A percentile compares a stretch with the other conserved stretches of the same genome.
These are phyloP conservation scores for Hylia prasina DNA, from an alignment of 2,113 vertebrate species.

Conservation along the genomic window DNA sequence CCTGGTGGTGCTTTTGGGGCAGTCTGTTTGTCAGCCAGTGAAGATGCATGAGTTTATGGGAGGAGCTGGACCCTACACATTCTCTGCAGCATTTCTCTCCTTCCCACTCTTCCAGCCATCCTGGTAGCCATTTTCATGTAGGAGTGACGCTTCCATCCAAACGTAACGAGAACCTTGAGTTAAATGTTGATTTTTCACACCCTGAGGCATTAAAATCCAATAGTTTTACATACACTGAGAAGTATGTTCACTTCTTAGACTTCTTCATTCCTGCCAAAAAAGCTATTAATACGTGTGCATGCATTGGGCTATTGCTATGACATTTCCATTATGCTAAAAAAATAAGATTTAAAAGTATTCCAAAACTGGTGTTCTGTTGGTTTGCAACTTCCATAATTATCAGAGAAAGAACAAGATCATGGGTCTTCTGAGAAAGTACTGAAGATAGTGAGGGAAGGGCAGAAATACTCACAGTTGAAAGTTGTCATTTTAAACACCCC, in stretches of 20 bases:
- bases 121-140: not conserved
- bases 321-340: not conserved
- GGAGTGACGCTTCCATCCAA: not conserved
- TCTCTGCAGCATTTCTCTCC: not conserved
- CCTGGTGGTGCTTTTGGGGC: not conserved
- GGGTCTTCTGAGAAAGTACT: not conserved
- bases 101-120: not conserved
- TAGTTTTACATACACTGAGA: not conserved
- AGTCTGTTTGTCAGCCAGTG: rapidly evolving
- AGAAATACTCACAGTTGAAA: not conserved
- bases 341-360: not conserved
- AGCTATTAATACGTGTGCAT: not conserved
- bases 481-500: not conserved
- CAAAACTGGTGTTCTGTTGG: not conserved
- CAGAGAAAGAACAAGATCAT: not conserved
- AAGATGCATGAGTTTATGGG: not conserved
- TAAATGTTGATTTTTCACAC: not conserved
- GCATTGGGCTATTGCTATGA: not conserved
- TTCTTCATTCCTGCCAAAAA: not conserved
- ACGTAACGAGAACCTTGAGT: not conserved
- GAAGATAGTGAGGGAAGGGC: not conserved
- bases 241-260: not conserved
- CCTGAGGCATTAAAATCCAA: not conserved
- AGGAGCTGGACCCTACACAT: rapidly evolving
- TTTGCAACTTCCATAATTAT: not conserved